phyloP scores from a whole-genome alignment of 2,113 vertebrate genomes.

The Euleptes europaea region DNA sequence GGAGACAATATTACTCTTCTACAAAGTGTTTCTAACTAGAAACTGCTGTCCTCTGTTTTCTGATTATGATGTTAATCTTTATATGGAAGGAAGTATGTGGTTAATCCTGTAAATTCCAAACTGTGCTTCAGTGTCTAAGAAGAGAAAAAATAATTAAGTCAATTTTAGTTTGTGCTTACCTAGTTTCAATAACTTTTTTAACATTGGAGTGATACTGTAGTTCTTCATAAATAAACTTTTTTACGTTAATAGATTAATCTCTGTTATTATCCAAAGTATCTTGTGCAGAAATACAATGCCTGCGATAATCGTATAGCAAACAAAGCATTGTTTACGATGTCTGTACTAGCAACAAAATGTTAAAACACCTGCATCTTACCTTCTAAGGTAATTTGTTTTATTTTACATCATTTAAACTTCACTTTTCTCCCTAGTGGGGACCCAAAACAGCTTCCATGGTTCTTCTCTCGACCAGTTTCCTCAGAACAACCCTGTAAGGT shows the following conservation, averaged over 20 bases:
- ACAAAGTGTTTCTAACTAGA: slow-evolving; percentile 91
- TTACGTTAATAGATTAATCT: neutral
- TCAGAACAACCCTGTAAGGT: too few species aligned
- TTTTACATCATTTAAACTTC: too few species aligned
- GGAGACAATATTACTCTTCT: slow-evolving; percentile 98
- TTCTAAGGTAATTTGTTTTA: too few species aligned
- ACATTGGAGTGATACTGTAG: neutral
- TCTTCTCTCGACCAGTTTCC: too few species aligned
- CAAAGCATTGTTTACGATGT: neutral
- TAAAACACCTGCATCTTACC: neutral
- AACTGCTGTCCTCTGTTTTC: neutral
- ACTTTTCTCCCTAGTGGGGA: too few species aligned
- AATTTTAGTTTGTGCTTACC: neutral
- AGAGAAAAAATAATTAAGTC: neutral
- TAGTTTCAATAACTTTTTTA: slow-evolving; percentile 33
- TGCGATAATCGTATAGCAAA: fast-evolving
- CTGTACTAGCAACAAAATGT: neutral
- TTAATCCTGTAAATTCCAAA: neutral
- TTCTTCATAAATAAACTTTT: slow-evolving; percentile 40
- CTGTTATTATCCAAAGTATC: neutral
- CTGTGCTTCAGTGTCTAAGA: neutral
- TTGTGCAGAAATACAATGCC: fast-evolving
- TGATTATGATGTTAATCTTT: neutral
- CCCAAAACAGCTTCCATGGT: too few species aligned
- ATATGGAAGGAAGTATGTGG: neutral